Percentiles rank a stretch among this genome's conserved stretches.
These are phyloP conservation scores for Drosophila sulfurigaster DNA, from an alignment of 1,140 invertebrate species.

Conservation along the genomic window DNA sequence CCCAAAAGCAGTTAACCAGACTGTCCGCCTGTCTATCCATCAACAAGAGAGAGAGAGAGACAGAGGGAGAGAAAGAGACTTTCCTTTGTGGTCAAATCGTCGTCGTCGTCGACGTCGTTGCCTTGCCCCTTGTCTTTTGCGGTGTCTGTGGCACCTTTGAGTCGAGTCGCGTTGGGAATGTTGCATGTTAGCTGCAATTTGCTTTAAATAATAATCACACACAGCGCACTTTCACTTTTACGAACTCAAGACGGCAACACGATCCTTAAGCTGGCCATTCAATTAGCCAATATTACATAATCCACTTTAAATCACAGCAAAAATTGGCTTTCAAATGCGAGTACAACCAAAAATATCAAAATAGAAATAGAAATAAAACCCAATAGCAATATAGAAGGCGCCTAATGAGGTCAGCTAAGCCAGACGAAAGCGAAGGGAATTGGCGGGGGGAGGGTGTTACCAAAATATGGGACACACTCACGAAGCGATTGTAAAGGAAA, in stretches of 20 bases:
- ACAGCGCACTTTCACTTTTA: conserved; percentile 70
- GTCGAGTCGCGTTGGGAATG: not conserved
- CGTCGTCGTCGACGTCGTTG: not conserved
- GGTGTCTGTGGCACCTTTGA: conserved; percentile 43
- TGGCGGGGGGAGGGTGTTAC: conserved; percentile 10
- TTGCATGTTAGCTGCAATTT: conserved; percentile 75
- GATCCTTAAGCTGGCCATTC: conserved; percentile 27
- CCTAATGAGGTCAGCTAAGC: conserved; percentile 68
- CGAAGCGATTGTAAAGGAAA: conserved; percentile 53
- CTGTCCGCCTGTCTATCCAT: not conserved
- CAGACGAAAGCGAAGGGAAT: not conserved
- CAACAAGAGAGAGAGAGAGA: not conserved
- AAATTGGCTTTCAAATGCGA: conserved; percentile 39
- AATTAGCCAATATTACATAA: conserved; percentile 57
- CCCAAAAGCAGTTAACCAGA: not conserved
- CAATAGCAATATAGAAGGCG: conserved; percentile 1
- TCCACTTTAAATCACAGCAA: conserved; percentile 58
- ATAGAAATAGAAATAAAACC: conserved; percentile 14
- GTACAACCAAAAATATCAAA: too few species aligned
- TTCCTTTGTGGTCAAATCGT: conserved; percentile 26
- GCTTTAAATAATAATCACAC: conserved; percentile 75
- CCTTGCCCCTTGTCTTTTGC: conserved; percentile 36
- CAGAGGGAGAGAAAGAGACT: not conserved
- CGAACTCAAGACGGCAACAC: conserved; percentile 25
- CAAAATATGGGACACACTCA: conserved; percentile 72